phyloP scores from a whole-genome alignment of 2,888 invertebrate species.

The Hypolimnas misippus region DNA sequence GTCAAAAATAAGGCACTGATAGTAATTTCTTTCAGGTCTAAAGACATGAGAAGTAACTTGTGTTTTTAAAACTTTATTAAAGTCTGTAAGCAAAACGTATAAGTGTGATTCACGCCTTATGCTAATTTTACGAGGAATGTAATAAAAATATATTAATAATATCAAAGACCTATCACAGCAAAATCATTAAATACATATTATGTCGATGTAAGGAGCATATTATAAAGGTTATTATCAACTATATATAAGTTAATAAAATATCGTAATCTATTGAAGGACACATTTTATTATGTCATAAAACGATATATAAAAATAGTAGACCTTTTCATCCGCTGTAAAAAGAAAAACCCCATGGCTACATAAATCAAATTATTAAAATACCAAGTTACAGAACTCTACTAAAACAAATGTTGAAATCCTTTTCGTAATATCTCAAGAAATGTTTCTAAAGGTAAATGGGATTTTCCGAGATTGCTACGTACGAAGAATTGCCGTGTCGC shows the following conservation, averaged over 20 bases:
- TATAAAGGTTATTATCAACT: conserved; percentile 13
- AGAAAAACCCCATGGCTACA: conserved; percentile 4
- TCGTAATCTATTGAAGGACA: conserved; percentile 23
- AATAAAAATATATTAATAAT: conserved; percentile 3
- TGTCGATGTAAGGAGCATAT: conserved; percentile 30
- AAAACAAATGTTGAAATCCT: conserved; percentile 31
- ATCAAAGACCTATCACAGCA: background rate
- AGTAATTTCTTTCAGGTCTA: no score
- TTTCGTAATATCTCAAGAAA: conserved; percentile 34
- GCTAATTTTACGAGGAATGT: background rate
- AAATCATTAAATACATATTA: conserved; percentile 45
- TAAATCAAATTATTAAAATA: conserved; percentile 27
- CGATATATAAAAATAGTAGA: conserved; percentile 15
- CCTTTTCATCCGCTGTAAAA: conserved; percentile 12
- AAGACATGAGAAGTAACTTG: no score
- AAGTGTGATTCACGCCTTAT: background rate
- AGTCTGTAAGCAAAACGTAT: no score
- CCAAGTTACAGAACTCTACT: conserved; percentile 15
- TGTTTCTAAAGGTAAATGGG: conserved; percentile 38
- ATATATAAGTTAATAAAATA: conserved; percentile 26
- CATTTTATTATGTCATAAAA: conserved; percentile 28
- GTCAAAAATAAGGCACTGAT: no score
- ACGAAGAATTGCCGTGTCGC: conserved; percentile 53
- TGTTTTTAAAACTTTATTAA: no score
- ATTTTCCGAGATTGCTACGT: conserved; percentile 41